Base-by-base conservation (phyloP, 2,888 invertebrate genomes). In the Hyalella azteca region DNA sequence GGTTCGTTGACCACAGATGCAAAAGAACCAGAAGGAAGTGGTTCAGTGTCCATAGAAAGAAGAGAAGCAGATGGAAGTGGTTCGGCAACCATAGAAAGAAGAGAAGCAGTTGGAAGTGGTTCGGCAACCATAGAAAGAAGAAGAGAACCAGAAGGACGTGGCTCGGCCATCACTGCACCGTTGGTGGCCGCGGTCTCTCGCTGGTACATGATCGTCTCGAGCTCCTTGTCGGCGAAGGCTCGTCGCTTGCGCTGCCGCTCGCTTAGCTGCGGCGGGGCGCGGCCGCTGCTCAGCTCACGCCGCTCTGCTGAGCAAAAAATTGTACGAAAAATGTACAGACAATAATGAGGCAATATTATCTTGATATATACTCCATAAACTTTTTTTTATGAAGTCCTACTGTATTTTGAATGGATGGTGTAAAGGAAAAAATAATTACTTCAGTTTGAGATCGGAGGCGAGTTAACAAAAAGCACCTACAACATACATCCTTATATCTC, bases 231-330 rank as follows among this genome's bases (percentile, higher is more conserved):
- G 3, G 88, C 89, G 84, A 89, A 89, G 80, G 89, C 88, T 26
- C 88, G 86, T n/a, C 89, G 86, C 85, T 91, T 91, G 88, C 91
- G 85, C 90, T 90, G 86, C 88, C 91, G 87, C 88, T 92, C 88
- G 86, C 89, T 91, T 88, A 91, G 85, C 79, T 85, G 86, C 3
- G 54, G 54, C 45, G 79, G 82, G 19, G 76, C 77, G 45, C 81
- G 79, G 79, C 83, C 79, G 49, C 73, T 77, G 11, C 73, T 78
- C 49, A 73, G 50, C 50, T 60, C 78, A 13, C 81, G 78, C 76
- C 77, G 79, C 66, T 80, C 81, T 15, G 49, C 79, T 79, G 48
- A 39, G 32, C 19, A 3, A 22, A 39, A 54, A 59, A 49, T 48
- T 41, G 15, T 15, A 13, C 9, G 7, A 45, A n/a, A n/a, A n/a